A percentile compares a stretch with the other conserved stretches of the same genome.
Evolutionary conservation across 2,113 vertebrate species (phyloP).

Genomic region (Dissostichus mawsoni): DNA sequence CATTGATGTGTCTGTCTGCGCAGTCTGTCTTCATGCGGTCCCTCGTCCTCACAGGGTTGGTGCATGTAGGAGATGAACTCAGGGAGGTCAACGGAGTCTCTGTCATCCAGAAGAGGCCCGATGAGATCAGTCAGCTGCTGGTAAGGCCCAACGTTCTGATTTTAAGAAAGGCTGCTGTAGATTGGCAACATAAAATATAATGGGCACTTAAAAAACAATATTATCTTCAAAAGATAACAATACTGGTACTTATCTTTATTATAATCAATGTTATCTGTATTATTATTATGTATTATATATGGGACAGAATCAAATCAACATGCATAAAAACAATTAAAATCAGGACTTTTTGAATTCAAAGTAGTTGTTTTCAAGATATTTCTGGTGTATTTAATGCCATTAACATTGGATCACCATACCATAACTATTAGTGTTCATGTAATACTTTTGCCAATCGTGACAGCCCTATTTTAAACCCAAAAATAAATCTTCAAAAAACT

Average conservation of each 20-base stretch:
- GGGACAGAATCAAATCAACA: no score
- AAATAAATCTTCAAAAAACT: background rate
- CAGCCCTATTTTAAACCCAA: background rate
- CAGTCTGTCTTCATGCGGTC: background rate
- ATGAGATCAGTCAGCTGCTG: conserved; percentile 98
- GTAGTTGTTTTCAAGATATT: background rate
- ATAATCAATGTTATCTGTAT: background rate
- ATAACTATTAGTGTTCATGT: no score
- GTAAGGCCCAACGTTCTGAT: conserved; percentile 74
- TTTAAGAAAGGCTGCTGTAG: background rate
- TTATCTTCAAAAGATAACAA: background rate
- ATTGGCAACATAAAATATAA: background rate
- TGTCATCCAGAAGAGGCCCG: conserved; percentile 93
- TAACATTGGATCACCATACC: background rate
- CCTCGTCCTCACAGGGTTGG: conserved; percentile 86
- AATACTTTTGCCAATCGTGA: no score
- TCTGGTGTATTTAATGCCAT: background rate
- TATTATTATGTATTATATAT: no score
- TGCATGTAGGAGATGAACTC: conserved; percentile 96
- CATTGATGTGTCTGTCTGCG: background rate
- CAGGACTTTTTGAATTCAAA: background rate
- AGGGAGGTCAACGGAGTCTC: conserved; percentile 94
- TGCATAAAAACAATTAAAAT: background rate
- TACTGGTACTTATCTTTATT: background rate
- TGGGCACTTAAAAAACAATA: background rate